These are phyloP conservation scores for Glyphotaelius pellucidus DNA, from an alignment of 2,888 invertebrate species.

Conservation along the genomic window DNA sequence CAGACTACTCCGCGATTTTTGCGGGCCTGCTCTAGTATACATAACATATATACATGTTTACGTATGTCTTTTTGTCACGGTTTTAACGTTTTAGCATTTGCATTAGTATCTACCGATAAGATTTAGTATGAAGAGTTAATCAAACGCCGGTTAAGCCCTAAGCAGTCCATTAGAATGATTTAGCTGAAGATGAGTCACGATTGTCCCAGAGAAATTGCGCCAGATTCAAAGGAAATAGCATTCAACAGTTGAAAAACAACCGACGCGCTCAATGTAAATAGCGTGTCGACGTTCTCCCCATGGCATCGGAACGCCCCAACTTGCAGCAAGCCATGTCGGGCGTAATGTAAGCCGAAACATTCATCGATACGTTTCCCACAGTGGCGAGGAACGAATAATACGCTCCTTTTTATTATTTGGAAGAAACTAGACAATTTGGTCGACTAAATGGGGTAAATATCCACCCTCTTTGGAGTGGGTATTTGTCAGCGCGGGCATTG, in stretches of 20 bases:
- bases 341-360: conserved; percentile 5
- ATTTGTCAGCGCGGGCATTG: conserved; percentile 58
- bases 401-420: conserved; percentile 34
- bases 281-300: not conserved
- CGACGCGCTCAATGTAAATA: conserved; percentile 39
- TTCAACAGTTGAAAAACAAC: conserved; percentile 57
- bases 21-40: no score
- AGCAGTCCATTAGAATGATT: not conserved
- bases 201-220: conserved; percentile 9
- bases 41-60: no score
- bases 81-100: not conserved
- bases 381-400: not conserved
- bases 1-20: no score
- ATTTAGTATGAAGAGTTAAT: not conserved
- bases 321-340: not conserved
- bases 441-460: conserved; percentile 25
- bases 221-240: conserved; percentile 33
- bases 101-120: not conserved
- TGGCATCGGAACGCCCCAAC: not conserved
- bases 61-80: no score
- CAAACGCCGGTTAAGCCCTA: not conserved
- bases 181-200: conserved; percentile 3
- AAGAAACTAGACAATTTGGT: conserved; percentile 25
- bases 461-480: conserved; percentile 39
- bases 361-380: conserved; percentile 18